Conservation (phyloP, 2,113 vertebrate species). For the Marmota flaviventris region DNA sequence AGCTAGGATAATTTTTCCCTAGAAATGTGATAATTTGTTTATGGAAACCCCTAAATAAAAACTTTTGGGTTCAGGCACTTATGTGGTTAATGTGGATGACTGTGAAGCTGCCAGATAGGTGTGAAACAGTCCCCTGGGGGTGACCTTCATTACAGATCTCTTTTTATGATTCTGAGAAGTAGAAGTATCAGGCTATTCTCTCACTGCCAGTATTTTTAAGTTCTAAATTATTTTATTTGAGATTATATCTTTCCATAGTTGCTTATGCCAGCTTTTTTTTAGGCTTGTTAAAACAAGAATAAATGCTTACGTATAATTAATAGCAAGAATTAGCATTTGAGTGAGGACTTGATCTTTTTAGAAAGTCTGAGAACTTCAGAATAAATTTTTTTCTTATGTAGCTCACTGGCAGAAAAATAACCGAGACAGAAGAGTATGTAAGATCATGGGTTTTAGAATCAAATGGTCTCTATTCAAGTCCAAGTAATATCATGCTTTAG, state of each 20-base stretch:
- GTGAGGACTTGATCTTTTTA: constrained; percentile 16
- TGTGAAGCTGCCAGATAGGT: constrained; percentile 81
- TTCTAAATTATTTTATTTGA: constrained; percentile 69
- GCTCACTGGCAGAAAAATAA: constrained; percentile 35
- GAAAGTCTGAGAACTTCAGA: constrained; percentile 41
- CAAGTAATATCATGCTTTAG: not conserved
- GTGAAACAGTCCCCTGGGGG: constrained; percentile 79
- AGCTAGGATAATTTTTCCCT: constrained; percentile 80
- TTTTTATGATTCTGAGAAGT: constrained; percentile 85
- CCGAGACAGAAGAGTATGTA: not conserved
- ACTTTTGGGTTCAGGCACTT: constrained; percentile 80
- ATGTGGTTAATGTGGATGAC: constrained; percentile 82
- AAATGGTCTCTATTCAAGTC: constrained; percentile 15
- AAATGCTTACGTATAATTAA: constrained; percentile 8
- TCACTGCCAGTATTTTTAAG: constrained; percentile 81
- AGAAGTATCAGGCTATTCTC: constrained; percentile 82
- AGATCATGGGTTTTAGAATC: not conserved
- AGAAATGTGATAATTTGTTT: constrained; percentile 79
- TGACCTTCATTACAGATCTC: constrained; percentile 82
- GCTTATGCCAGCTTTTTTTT: constrained; percentile 21
- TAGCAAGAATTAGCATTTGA: constrained; percentile 33
- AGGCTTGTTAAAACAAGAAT: not conserved
- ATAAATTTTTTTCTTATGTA: constrained; percentile 27
- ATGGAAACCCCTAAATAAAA: constrained; percentile 74
- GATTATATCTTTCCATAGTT: constrained; percentile 28